Percentiles rank a stretch among this genome's conserved stretches.
Evolutionary conservation across 2,888 invertebrate genomes (phyloP).

Genomic region (Synergus gifuensis): DNA sequence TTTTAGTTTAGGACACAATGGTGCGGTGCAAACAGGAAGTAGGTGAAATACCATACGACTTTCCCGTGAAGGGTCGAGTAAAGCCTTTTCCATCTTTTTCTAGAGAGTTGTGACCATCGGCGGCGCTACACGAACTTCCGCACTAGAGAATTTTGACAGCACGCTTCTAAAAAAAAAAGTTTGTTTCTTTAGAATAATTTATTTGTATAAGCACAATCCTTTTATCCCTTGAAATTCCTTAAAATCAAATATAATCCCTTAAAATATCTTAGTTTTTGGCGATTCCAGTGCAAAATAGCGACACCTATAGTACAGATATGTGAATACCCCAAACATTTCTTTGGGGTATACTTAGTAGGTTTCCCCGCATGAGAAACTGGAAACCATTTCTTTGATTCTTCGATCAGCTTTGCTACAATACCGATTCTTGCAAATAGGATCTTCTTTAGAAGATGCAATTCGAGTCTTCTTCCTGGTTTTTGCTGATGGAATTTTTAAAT

Average conservation of each 20-base stretch:
- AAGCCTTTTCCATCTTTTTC: slow-evolving; percentile 34
- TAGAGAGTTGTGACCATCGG: neutral
- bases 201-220: no score
- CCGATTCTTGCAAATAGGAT: neutral
- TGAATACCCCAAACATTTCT: slow-evolving; percentile 17
- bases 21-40: slow-evolving; percentile 62
- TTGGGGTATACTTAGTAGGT: slow-evolving; percentile 9
- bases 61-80: slow-evolving; percentile 42
- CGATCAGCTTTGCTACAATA: neutral
- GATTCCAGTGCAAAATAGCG: no score
- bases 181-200: no score
- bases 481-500: neutral
- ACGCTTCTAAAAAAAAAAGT: no score
- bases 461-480: neutral
- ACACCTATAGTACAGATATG: slow-evolving; percentile 3
- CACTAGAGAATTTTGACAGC: no score
- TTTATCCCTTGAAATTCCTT: no score
- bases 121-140: no score
- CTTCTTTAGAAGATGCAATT: neutral
- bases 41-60: slow-evolving; percentile 67
- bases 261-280: no score
- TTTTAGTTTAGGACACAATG: slow-evolving; percentile 47
- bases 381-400: slow-evolving; percentile 41
- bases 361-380: slow-evolving; percentile 44
- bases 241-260: no score